Evolutionary conservation across 2,113 vertebrate genomes (phyloP).

Genomic region (human (Homo sapiens)): DNA sequence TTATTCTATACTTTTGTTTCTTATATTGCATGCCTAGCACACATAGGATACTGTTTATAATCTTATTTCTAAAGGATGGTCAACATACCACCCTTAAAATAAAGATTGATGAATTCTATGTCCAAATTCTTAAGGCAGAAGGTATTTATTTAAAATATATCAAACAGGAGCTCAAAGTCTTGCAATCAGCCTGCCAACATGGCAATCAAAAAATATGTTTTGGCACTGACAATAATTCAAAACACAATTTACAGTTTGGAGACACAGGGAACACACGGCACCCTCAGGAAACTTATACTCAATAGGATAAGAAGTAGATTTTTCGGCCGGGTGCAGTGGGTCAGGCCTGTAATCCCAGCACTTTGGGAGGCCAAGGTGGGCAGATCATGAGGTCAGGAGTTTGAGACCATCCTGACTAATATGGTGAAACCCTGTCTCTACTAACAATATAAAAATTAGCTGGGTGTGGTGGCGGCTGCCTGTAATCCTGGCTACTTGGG

Average conservation of each 20-base stretch:
- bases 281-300: not conserved
- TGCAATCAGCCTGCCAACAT: not conserved
- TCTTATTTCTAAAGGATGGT: slow-evolving; percentile 27
- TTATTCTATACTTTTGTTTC: slow-evolving; percentile 15
- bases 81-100: slow-evolving; percentile 36
- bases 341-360: not conserved
- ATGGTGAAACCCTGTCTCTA: not conserved
- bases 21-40: not conserved
- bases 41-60: not conserved
- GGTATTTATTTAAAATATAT: not conserved
- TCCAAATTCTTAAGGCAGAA: not conserved
- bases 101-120: not conserved
- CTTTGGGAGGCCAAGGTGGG: not conserved
- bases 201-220: not conserved
- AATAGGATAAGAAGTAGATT: not conserved
- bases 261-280: not conserved
- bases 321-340: not conserved
- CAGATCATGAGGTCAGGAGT: not conserved
- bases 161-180: not conserved
- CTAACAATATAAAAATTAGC: not conserved
- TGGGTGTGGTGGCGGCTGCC: accelerated
- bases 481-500: not conserved
- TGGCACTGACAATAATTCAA: not conserved
- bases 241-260: not conserved
- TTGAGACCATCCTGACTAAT: not conserved